Conservation (phyloP, 2,113 vertebrate species). For the Clarias magur region DNA sequence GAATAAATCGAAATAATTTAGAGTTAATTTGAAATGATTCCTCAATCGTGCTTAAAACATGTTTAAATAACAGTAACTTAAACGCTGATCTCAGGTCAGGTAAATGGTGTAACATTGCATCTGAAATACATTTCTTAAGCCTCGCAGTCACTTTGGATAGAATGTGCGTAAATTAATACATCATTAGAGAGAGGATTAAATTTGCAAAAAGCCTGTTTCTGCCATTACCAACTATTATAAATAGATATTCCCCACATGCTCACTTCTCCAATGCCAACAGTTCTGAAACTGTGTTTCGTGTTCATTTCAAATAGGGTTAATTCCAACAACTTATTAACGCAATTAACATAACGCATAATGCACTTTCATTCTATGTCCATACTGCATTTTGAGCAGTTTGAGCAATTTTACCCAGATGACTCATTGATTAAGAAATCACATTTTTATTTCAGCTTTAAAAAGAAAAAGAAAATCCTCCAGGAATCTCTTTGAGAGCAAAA, state of each 20-base stretch:
- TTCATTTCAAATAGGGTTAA: background rate
- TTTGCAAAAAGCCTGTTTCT: background rate
- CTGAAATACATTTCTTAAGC: background rate
- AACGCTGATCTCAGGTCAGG: background rate
- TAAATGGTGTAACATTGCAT: background rate
- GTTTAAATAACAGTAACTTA: background rate
- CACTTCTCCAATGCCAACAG: no score
- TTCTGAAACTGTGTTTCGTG: background rate
- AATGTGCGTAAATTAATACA: background rate
- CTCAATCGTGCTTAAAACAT: background rate
- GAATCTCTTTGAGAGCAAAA: background rate
- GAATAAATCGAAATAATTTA: background rate
- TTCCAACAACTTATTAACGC: background rate
- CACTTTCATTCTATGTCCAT: background rate
- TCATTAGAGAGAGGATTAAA: background rate
- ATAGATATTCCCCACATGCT: background rate
- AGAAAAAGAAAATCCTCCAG: background rate
- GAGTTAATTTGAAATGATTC: no score
- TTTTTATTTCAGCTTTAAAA: background rate
- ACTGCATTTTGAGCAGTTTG: background rate
- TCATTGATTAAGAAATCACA: background rate
- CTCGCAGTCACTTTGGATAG: background rate
- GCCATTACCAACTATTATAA: background rate
- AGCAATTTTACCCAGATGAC: background rate
- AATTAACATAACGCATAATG: background rate